A percentile compares a stretch with the other conserved stretches of the same genome.
phyloP scores from a whole-genome alignment of 2,113 vertebrate species.

The Pogona vitticeps region DNA sequence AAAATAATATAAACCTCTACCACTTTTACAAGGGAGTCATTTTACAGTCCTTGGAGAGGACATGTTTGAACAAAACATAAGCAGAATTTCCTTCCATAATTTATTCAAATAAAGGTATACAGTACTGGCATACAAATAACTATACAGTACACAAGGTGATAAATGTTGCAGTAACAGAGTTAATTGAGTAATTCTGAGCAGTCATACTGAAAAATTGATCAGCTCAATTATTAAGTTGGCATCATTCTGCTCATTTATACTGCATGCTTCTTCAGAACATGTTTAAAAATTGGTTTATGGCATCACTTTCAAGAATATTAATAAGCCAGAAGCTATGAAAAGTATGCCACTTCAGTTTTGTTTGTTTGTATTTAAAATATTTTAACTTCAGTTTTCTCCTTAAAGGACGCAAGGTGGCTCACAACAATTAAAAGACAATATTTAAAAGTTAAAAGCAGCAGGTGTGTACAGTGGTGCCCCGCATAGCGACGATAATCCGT shows the following conservation, averaged over 20 bases:
- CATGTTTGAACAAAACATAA: conserved; percentile 26
- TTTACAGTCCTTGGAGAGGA: conserved; percentile 32
- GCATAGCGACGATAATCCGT: too few species aligned
- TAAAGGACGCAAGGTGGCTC: too few species aligned
- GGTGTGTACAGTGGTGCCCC: too few species aligned
- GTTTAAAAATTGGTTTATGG: conserved; percentile 58
- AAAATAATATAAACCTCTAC: not conserved
- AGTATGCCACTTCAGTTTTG: not conserved
- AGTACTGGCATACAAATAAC: conserved; percentile 17
- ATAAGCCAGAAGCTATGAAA: conserved; percentile 26
- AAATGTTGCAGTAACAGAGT: conserved; percentile 64
- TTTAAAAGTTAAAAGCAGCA: too few species aligned
- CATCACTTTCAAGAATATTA: conserved; percentile 7
- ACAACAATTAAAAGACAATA: too few species aligned
- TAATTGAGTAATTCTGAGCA: conserved; percentile 67
- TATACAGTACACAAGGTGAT: conserved; percentile 50
- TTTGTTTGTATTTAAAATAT: too few species aligned
- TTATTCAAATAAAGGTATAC: conserved; percentile 41
- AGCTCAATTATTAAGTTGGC: conserved; percentile 66
- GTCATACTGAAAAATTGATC: conserved; percentile 71
- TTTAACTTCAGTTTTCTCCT: too few species aligned
- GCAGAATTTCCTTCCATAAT: conserved; percentile 16
- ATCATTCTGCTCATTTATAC: conserved; percentile 54
- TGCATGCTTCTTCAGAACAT: conserved; percentile 55
- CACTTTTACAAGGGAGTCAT: conserved; percentile 32